Evolutionary conservation across 2,113 vertebrate species (phyloP).

Genomic region (Tachycineta bicolor): DNA sequence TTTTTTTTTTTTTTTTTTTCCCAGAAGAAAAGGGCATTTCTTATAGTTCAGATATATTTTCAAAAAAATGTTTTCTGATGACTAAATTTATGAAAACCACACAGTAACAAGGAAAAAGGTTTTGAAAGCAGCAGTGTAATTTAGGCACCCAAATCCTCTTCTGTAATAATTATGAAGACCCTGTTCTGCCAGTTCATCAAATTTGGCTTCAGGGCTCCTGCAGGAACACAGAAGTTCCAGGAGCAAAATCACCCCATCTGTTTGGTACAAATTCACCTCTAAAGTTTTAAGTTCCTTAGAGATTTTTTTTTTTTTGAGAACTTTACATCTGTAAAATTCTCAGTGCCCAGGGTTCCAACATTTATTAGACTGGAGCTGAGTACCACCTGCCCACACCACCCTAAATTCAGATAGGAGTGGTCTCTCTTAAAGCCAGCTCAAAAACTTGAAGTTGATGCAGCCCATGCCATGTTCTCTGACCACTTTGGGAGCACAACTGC

Average conservation of each 20-base stretch:
- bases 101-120: not conserved
- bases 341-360: not conserved
- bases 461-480: rapidly evolving
- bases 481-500: not conserved
- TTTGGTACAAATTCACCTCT: not conserved
- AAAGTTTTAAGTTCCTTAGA: not conserved
- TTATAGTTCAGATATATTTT: not conserved
- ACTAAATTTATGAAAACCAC: not conserved
- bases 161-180: not conserved
- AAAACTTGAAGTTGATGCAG: not conserved
- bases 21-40: not conserved
- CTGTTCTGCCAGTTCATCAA: not conserved
- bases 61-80: not conserved
- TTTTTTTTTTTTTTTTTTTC: too few species aligned
- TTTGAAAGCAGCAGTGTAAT: not conserved
- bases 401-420: not conserved
- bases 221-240: not conserved
- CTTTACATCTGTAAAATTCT: not conserved
- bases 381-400: not conserved
- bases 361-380: not conserved
- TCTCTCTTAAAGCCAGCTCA: not conserved
- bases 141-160: not conserved
- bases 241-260: not conserved
- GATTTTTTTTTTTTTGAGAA: not conserved
- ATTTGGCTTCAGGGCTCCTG: not conserved